A percentile compares a stretch with the other conserved stretches of the same genome.
These are phyloP conservation scores for Thymelicus sylvestris DNA, from an alignment of 2,888 invertebrate species.

Conservation along the genomic window DNA sequence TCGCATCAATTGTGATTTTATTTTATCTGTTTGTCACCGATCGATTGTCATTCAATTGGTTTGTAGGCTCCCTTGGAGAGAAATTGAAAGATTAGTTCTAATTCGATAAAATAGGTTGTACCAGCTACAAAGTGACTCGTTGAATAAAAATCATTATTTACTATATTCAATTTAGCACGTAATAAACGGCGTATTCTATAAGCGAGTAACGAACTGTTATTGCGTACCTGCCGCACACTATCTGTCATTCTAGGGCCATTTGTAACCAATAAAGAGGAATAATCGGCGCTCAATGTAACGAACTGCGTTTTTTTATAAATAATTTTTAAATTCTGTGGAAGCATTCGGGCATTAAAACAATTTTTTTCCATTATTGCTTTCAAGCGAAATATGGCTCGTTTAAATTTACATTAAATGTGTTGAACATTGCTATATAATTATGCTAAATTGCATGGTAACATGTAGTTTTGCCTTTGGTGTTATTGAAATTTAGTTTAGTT, in stretches of 20 bases:
- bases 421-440: no score
- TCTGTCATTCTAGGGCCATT: slow-evolving; percentile 3
- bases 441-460: no score
- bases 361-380: background rate
- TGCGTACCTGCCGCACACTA: background rate
- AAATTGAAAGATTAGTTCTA: no score
- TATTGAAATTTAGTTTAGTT: background rate
- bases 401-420: no score
- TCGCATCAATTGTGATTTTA: no score
- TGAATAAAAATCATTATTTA: background rate
- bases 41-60: no score
- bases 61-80: no score
- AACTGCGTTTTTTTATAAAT: background rate
- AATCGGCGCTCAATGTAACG: slow-evolving; percentile 4
- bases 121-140: no score
- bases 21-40: no score
- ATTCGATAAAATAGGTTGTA: no score
- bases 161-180: background rate
- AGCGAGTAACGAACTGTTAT: background rate
- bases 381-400: no score
- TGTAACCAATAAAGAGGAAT: background rate
- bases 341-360: background rate
- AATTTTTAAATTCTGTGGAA: background rate
- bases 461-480: no score
- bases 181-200: background rate